Percentiles rank a stretch among this genome's conserved stretches.
These are phyloP conservation scores for Opisthocomus hoazin DNA, from an alignment of 2,113 vertebrate species.

Conservation along the genomic window DNA sequence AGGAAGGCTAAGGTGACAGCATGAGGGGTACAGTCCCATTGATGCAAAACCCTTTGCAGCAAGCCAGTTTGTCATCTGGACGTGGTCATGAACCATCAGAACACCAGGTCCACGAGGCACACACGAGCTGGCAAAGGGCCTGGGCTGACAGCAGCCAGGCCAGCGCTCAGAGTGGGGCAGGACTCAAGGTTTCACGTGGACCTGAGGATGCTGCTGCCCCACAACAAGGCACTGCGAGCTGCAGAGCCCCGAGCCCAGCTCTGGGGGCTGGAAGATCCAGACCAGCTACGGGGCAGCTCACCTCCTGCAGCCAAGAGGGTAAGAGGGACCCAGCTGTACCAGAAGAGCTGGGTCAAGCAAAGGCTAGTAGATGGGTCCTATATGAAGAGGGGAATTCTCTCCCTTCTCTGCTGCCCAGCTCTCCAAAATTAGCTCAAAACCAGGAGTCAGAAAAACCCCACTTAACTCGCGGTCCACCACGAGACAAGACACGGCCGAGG, in stretches of 20 bases:
- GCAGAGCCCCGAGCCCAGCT: neutral
- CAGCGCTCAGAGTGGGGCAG: rapidly evolving
- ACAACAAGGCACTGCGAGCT: neutral
- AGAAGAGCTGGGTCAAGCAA: neutral
- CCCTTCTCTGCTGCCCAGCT: neutral
- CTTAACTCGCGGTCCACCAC: neutral
- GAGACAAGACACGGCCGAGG: neutral
- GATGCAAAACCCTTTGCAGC: neutral
- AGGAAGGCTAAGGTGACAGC: neutral
- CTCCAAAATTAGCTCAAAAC: neutral
- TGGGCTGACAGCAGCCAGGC: neutral
- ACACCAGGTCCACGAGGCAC: neutral
- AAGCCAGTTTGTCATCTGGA: neutral
- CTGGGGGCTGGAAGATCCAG: neutral
- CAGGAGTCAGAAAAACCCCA: neutral
- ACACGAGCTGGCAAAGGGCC: neutral
- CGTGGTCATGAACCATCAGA: neutral
- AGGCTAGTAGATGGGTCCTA: neutral
- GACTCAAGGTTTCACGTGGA: neutral
- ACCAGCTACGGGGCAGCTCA: neutral
- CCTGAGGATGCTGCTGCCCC: neutral
- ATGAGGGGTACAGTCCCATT: neutral
- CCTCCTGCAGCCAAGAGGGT: neutral
- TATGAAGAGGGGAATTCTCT: neutral
- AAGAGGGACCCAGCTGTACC: neutral